Evolutionary conservation across 2,888 invertebrate species (phyloP).

Genomic region (Limnephilus lunatus): DNA sequence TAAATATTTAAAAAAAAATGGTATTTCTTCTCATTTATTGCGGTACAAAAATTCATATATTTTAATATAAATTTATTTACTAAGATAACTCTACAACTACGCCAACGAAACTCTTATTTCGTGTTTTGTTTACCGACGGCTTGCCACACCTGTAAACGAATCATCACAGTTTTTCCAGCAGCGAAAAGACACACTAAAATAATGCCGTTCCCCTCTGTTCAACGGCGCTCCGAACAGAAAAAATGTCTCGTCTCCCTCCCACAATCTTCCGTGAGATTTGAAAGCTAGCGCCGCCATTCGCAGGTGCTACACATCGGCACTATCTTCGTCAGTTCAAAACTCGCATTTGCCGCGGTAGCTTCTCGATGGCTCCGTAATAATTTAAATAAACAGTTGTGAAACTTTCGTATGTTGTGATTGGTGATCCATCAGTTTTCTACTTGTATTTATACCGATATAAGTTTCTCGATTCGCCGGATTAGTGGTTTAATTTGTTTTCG

Average conservation of each 20-base stretch:
- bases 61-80: not conserved
- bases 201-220: not conserved
- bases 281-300: conserved; percentile 59
- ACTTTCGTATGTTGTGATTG: conserved; percentile 55
- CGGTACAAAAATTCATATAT: too few species aligned
- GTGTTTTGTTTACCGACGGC: not conserved
- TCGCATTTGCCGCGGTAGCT: conserved; percentile 21
- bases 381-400: conserved; percentile 34
- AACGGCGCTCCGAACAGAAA: not conserved
- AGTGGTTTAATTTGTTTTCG: conserved; percentile 20
- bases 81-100: not conserved
- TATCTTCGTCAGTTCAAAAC: conserved; percentile 17
- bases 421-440: conserved; percentile 3
- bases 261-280: conserved; percentile 45
- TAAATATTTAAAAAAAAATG: too few species aligned
- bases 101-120: not conserved
- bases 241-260: conserved; percentile 26
- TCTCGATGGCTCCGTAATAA: not conserved
- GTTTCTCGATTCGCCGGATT: not conserved
- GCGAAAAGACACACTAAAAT: not conserved
- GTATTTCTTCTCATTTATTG: too few species aligned
- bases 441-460: not conserved
- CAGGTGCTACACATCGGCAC: conserved; percentile 61
- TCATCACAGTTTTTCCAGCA: not conserved
- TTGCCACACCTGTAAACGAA: not conserved